Conservation (phyloP, 2,113 vertebrate genomes). For the Pavo muticus region DNA sequence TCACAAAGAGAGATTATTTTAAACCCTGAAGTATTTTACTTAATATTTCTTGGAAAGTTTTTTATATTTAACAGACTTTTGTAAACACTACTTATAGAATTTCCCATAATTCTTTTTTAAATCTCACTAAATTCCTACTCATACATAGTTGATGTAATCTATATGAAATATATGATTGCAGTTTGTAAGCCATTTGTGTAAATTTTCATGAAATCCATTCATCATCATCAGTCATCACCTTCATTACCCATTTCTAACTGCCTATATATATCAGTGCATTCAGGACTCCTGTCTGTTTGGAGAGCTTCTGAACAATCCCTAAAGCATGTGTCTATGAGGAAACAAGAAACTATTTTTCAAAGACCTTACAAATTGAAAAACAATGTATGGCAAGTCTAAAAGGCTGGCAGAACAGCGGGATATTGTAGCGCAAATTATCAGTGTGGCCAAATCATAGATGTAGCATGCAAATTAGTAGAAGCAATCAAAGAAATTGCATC, state of each 20-base stretch:
- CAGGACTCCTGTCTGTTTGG: not conserved
- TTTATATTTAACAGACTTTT: not conserved
- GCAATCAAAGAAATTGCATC: constrained; percentile 45
- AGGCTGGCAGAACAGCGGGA: not conserved
- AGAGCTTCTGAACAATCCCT: not conserved
- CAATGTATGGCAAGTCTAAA: not conserved
- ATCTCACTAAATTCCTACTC: not conserved
- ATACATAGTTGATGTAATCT: not conserved
- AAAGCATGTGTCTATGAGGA: rapidly evolving
- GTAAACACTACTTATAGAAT: not conserved
- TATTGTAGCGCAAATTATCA: not conserved
- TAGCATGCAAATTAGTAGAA: constrained; percentile 37
- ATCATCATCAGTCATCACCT: not conserved
- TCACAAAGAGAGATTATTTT: not conserved
- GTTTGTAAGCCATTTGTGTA: not conserved
- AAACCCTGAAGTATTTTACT: not conserved
- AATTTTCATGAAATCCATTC: not conserved
- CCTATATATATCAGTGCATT: not conserved
- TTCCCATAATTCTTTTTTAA: not conserved
- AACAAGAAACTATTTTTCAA: not conserved
- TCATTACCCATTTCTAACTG: not conserved
- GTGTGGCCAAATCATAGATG: not conserved
- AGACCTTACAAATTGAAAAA: not conserved
- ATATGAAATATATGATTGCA: not conserved
- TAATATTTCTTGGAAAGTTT: not conserved